Percentiles rank a stretch among this genome's conserved stretches.
Conservation (phyloP, 2,113 vertebrate species). For the Ovis canadensis region DNA sequence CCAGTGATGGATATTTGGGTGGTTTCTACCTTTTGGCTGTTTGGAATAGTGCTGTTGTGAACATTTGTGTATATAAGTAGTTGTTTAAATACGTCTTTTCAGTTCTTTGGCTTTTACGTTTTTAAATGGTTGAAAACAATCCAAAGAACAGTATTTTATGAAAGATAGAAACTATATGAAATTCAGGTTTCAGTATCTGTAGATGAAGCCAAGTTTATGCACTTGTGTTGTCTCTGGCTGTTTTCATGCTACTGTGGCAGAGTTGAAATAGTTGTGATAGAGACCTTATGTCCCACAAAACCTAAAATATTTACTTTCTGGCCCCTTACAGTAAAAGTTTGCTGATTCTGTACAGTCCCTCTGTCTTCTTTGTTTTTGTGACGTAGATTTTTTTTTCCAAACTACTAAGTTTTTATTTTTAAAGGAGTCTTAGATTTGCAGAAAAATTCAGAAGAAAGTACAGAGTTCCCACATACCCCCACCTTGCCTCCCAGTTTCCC, state of each 20-base stretch:
- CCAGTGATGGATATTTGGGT: not conserved
- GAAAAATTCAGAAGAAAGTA: not conserved
- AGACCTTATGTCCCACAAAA: not conserved
- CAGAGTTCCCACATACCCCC: not conserved
- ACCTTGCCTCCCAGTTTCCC: not conserved
- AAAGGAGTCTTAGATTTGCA: not conserved
- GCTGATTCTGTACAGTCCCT: not conserved
- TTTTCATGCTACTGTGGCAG: not conserved
- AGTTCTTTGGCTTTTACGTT: constrained; percentile 2
- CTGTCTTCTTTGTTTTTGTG: not conserved
- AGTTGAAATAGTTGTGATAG: not conserved
- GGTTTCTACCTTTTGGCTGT: not conserved
- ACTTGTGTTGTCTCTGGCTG: not conserved
- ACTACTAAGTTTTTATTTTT: not conserved
- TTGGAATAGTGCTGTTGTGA: not conserved
- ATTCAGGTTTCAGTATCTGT: not conserved
- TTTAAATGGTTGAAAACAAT: not conserved
- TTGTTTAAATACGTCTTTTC: not conserved
- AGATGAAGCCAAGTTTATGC: not conserved
- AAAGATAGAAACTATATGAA: not conserved
- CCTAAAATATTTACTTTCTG: not conserved
- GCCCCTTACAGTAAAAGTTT: not conserved
- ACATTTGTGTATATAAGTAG: not conserved
- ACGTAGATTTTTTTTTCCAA: not conserved
- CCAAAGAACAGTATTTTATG: not conserved